These are phyloP conservation scores for Lepidonotus clava DNA, from an alignment of 2,888 invertebrate species.

Conservation along the genomic window DNA sequence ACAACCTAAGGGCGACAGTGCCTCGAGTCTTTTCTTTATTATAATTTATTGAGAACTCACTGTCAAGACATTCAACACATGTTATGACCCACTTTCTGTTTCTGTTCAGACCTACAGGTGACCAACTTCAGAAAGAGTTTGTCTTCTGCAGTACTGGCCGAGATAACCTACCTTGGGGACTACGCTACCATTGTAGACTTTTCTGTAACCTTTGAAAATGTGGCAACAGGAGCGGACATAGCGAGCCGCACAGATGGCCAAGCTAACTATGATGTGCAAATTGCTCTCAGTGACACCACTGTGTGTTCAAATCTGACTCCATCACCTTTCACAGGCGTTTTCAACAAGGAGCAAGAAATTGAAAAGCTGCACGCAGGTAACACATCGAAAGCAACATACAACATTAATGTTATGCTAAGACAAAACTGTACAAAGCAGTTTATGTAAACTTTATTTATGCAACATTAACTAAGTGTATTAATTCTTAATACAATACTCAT, in stretches of 20 bases:
- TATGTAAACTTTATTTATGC: no score
- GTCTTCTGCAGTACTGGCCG: background rate
- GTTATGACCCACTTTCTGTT: no score
- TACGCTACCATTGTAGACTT: background rate
- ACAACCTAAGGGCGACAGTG: no score
- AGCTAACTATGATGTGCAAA: background rate
- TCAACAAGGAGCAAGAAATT: background rate
- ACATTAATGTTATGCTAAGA: no score
- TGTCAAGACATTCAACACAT: no score
- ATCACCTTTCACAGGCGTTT: background rate
- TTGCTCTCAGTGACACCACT: background rate
- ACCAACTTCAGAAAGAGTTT: background rate
- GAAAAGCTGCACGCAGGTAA: background rate
- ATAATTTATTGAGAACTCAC: no score
- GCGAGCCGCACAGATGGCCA: background rate
- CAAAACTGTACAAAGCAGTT: no score
- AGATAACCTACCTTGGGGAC: background rate
- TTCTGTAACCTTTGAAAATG: background rate
- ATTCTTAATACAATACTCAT: no score
- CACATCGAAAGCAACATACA: no score
- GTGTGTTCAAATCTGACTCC: background rate
- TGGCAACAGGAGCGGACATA: background rate
- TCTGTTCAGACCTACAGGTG: background rate
- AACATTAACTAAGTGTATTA: no score
- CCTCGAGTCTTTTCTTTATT: no score